A percentile compares a stretch with the other conserved stretches of the same genome.
phyloP scores from a whole-genome alignment of 2,113 vertebrate species.

The Pedetes capensis region DNA sequence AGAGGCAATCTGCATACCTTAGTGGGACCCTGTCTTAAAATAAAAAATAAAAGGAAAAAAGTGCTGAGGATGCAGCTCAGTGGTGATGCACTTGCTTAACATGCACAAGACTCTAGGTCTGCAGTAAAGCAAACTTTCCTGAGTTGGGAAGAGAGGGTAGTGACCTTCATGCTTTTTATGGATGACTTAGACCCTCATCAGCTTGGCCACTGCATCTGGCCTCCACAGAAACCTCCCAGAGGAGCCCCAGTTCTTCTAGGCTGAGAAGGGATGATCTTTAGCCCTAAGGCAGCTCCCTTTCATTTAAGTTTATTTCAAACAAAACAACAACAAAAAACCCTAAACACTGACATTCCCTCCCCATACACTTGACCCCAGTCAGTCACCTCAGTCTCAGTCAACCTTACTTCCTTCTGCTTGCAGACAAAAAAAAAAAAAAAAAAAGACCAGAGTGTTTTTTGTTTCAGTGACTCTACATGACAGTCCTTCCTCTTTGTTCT shows the following conservation, averaged over 20 bases:
- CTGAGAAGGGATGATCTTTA: not conserved
- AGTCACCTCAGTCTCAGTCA: not conserved
- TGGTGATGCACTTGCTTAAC: no score
- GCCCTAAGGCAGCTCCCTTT: not conserved
- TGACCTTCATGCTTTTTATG: not conserved
- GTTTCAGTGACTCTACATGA: not conserved
- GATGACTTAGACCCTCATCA: constrained; percentile 32
- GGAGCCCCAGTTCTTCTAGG: not conserved
- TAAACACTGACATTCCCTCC: not conserved
- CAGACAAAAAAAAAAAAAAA: not conserved
- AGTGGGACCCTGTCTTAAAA: no score
- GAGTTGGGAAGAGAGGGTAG: not conserved
- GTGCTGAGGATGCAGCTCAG: no score
- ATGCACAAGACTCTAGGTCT: no score
- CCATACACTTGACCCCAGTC: no score
- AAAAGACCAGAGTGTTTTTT: not conserved
- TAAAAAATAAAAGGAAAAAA: no score
- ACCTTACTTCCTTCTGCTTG: not conserved
- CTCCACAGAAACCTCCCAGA: not conserved
- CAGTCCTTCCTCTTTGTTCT: not conserved
- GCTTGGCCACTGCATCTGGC: not conserved
- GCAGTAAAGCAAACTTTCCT: not conserved
- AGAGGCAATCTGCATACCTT: no score
- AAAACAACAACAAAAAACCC: not conserved
- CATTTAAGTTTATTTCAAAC: not conserved